A percentile compares a stretch with the other conserved stretches of the same genome.
These are phyloP conservation scores for Chaenogobius annularis DNA, from an alignment of 2,113 vertebrate genomes.

Conservation along the genomic window DNA sequence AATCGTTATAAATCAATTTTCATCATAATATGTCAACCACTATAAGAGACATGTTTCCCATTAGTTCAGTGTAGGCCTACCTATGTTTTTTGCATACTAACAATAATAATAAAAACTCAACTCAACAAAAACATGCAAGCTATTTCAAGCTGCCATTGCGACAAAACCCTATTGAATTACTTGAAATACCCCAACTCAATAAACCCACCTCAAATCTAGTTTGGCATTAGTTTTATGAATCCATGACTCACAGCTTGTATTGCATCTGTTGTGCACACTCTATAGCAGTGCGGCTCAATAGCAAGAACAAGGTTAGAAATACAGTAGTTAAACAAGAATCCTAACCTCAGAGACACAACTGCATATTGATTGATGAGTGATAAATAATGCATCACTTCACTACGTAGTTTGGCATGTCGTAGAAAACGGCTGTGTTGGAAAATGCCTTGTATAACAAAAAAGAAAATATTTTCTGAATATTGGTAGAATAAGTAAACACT, in stretches of 20 bases:
- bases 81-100: too few species aligned
- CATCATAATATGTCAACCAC: background rate
- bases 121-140: background rate
- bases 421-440: constrained; percentile 11
- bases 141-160: too few species aligned
- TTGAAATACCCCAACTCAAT: background rate
- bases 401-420: constrained; percentile 24
- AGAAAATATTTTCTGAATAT: background rate
- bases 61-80: too few species aligned
- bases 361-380: constrained; percentile 36
- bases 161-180: background rate
- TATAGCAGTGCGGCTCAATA: background rate
- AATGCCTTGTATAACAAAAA: constrained; percentile 17
- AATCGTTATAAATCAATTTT: background rate
- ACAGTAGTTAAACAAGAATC: constrained; percentile 13
- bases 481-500: too few species aligned
- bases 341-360: constrained; percentile 11
- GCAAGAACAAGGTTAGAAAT: constrained; percentile 8
- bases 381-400: constrained; percentile 50
- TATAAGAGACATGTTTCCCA: background rate
- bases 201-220: constrained; percentile 10
- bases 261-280: constrained; percentile 19
- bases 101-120: too few species aligned
- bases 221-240: constrained; percentile 55
- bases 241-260: constrained; percentile 43